Evolutionary conservation across 2,888 invertebrate species (phyloP).

Genomic region (Yponomeuta sedellus): DNA sequence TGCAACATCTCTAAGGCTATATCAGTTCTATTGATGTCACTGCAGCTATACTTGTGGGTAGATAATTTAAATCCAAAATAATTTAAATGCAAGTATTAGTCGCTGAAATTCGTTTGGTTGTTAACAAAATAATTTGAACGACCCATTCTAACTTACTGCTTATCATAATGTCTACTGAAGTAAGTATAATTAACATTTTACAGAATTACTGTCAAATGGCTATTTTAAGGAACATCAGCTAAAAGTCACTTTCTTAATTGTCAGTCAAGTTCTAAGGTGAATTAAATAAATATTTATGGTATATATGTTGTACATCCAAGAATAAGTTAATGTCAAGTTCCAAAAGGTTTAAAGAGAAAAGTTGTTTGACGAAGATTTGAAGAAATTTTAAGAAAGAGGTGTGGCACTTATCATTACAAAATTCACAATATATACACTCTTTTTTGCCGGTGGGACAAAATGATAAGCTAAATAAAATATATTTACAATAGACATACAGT

Average conservation of each 20-base stretch:
- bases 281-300: background rate
- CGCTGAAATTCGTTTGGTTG: background rate
- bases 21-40: conserved; percentile 12
- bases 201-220: conserved; percentile 18
- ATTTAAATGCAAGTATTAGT: conserved; percentile 16
- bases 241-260: conserved; percentile 15
- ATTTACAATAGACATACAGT: conserved; percentile 35
- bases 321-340: background rate
- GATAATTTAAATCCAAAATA: conserved; percentile 6
- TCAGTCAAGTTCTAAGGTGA: conserved; percentile 15
- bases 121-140: conserved; percentile 4
- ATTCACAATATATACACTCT: conserved; percentile 7
- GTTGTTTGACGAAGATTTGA: background rate
- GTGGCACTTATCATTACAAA: background rate
- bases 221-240: conserved; percentile 11
- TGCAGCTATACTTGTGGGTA: background rate
- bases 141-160: conserved; percentile 22
- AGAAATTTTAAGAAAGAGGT: background rate
- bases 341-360: background rate
- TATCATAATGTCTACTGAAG: conserved; percentile 39
- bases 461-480: conserved; percentile 43
- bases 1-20: conserved; percentile 16
- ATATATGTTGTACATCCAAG: background rate
- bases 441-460: conserved; percentile 60
- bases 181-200: conserved; percentile 24